Percentiles rank a stretch among this genome's conserved stretches.
These are phyloP conservation scores for Strigamia transsilvanica DNA, from an alignment of 2,888 invertebrate genomes.

Conservation along the genomic window DNA sequence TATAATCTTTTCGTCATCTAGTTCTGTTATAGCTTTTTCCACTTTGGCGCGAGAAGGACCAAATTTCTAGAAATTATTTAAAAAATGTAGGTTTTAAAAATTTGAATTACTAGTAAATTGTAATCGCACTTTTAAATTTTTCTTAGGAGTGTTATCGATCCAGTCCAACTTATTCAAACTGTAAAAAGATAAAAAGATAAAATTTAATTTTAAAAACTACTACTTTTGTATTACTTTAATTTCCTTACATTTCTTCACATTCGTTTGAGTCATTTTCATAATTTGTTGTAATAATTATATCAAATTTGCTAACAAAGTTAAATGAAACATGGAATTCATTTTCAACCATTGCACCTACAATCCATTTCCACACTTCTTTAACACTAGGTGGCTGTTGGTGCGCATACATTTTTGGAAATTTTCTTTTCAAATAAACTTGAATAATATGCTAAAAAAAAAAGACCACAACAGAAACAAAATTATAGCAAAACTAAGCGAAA, in stretches of 20 bases:
- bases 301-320: conserved; percentile 61
- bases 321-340: conserved; percentile 64
- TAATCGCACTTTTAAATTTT: not conserved
- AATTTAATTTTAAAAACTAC: not conserved
- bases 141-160: not conserved
- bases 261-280: conserved; percentile 71
- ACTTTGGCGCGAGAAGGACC: conserved; percentile 5
- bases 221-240: not conserved
- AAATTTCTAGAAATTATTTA: not conserved
- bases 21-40: not conserved
- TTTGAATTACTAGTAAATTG: not conserved
- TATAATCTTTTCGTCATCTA: not conserved
- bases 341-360: conserved; percentile 72
- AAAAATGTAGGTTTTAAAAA: not conserved
- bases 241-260: conserved; percentile 68
- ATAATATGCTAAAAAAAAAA: conserved; percentile 52
- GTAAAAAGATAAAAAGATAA: not conserved
- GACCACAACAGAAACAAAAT: not conserved
- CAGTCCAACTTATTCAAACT: not conserved
- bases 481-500: no score
- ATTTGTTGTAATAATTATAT: conserved; percentile 65
- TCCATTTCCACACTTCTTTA: conserved; percentile 84
- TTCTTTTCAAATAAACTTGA: conserved; percentile 48
- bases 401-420: conserved; percentile 54
- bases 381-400: conserved; percentile 64